phyloP scores from a whole-genome alignment of 2,888 invertebrate genomes.

The Heteropelma amictum region DNA sequence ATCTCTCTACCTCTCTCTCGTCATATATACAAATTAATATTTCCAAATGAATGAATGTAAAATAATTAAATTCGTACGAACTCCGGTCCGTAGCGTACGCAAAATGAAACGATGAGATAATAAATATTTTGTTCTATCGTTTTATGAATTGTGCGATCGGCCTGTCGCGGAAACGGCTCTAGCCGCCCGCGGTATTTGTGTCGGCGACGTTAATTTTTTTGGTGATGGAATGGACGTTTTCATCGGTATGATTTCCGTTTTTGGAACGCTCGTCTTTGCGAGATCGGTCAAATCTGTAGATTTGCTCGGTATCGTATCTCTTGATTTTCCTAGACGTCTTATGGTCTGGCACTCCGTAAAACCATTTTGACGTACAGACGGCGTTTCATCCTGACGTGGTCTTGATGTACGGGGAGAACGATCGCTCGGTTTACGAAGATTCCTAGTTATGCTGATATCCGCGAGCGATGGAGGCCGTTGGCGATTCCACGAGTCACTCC shows the following conservation, averaged over 20 bases:
- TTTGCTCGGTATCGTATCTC: slow-evolving; percentile 49
- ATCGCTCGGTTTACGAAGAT: slow-evolving; percentile 63
- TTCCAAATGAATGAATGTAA: slow-evolving; percentile 25
- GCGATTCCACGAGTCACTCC: slow-evolving; percentile 74
- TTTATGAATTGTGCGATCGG: slow-evolving; percentile 70
- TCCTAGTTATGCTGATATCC: slow-evolving; percentile 62
- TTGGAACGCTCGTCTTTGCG: slow-evolving; percentile 42
- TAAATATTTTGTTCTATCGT: slow-evolving; percentile 11
- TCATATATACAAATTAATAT: slow-evolving; percentile 49
- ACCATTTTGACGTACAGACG: slow-evolving; percentile 48
- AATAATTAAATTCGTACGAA: slow-evolving; percentile 23
- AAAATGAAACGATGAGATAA: slow-evolving; percentile 22
- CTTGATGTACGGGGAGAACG: slow-evolving; percentile 63
- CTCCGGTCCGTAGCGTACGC: slow-evolving; percentile 26
- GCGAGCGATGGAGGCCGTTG: slow-evolving; percentile 66
- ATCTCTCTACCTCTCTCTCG: slow-evolving; percentile 4
- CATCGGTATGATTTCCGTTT: slow-evolving; percentile 42
- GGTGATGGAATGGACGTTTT: slow-evolving; percentile 65
- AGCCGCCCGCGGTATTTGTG: slow-evolving; percentile 69
- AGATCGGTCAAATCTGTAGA: slow-evolving; percentile 51
- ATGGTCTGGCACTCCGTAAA: slow-evolving; percentile 41
- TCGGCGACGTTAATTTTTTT: slow-evolving; percentile 64
- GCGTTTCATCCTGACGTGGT: slow-evolving; percentile 63
- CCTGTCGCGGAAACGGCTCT: slow-evolving; percentile 69
- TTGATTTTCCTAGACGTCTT: slow-evolving; percentile 51